Evolutionary conservation across 2,888 invertebrate species (phyloP).

Genomic region (Heliconius erato): DNA sequence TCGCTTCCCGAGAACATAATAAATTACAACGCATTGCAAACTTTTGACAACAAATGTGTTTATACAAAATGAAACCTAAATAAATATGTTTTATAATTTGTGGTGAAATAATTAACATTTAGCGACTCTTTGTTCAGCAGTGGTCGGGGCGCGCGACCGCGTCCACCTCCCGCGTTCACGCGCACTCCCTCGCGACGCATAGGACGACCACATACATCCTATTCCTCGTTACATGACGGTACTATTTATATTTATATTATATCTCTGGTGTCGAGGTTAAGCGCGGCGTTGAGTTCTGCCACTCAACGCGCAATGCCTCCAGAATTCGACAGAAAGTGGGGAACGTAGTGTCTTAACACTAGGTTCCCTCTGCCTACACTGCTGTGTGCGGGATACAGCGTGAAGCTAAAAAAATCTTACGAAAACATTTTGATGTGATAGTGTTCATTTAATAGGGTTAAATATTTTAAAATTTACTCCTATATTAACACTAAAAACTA

Average conservation of each 20-base stretch:
- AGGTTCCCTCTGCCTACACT: too few species aligned
- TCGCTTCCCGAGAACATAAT: neutral
- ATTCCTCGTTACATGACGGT: constrained; percentile 79
- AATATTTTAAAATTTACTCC: constrained; percentile 1
- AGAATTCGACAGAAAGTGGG: too few species aligned
- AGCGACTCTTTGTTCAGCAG: constrained; percentile 59
- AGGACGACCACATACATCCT: constrained; percentile 85
- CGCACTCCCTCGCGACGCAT: constrained; percentile 92
- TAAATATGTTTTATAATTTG: constrained; percentile 5
- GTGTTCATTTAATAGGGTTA: neutral
- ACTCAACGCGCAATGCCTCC: too few species aligned
- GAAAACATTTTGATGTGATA: neutral
- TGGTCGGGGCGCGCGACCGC: constrained; percentile 86
- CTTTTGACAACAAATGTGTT: neutral
- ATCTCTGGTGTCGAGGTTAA: neutral
- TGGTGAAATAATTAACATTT: constrained; percentile 19
- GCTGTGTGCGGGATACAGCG: too few species aligned
- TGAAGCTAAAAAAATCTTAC: neutral
- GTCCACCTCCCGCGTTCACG: constrained; percentile 90
- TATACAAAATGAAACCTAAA: neutral
- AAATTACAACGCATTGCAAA: neutral
- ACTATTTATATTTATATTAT: constrained; percentile 52
- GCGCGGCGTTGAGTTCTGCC: too few species aligned
- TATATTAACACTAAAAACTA: neutral
- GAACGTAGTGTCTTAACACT: too few species aligned